Percentiles rank a stretch among this genome's conserved stretches.
Conservation (phyloP, 2,888 invertebrate species). For the Orchestes rusci region DNA sequence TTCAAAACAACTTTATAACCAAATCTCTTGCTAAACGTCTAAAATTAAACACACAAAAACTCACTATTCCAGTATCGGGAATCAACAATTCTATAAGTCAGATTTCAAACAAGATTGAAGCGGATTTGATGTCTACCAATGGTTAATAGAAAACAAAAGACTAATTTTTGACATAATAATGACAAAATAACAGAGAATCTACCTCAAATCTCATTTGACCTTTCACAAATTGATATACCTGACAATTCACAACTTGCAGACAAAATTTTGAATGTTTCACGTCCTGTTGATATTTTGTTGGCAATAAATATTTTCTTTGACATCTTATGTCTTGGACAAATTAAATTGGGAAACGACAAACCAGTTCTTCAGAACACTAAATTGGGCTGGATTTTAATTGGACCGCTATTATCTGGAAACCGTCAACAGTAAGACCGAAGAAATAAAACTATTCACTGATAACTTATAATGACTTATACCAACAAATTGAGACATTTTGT, state of each 20-base stretch:
- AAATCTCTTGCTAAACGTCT: not conserved
- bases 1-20: not conserved
- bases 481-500: not conserved
- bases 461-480: not conserved
- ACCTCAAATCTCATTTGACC: not conserved
- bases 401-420: slow-evolving; percentile 4
- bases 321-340: slow-evolving; percentile 5
- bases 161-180: not conserved
- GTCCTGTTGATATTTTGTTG: slow-evolving; percentile 1
- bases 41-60: not conserved
- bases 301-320: not conserved
- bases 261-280: not conserved
- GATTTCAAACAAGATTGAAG: not conserved
- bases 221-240: not conserved
- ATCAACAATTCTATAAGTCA: not conserved
- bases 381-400: slow-evolving; percentile 18
- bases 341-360: slow-evolving; percentile 7
- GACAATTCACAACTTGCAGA: not conserved
- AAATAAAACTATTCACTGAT: not conserved
- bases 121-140: not conserved
- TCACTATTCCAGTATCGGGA: not conserved
- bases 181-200: not conserved
- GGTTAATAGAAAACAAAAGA: not conserved
- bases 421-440: too few relatives aligned
- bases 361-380: slow-evolving; percentile 19